Conservation (phyloP, 2,797 vertebrate species). For the Pachyuromys duprasi region DNA sequence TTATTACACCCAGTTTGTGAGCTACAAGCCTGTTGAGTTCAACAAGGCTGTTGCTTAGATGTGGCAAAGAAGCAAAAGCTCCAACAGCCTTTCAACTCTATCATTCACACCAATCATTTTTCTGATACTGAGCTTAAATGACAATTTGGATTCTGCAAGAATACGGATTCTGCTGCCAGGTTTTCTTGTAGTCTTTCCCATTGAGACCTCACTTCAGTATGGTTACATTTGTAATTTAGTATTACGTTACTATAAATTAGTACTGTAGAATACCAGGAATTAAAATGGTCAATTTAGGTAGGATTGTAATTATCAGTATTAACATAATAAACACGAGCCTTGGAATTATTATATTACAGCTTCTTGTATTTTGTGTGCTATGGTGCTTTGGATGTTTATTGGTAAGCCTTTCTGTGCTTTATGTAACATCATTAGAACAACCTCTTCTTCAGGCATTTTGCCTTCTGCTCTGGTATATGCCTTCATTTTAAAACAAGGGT, state of each 20-base stretch:
- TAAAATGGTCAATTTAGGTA: not conserved
- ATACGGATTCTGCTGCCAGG: not conserved
- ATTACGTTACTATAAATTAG: not conserved
- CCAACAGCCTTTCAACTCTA: not conserved
- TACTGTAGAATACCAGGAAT: not conserved
- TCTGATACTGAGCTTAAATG: not conserved
- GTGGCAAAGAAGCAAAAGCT: not conserved
- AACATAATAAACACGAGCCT: not conserved
- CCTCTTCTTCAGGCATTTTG: not conserved
- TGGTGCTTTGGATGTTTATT: not conserved
- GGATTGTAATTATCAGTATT: not conserved
- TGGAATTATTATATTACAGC: no score
- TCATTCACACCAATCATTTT: not conserved
- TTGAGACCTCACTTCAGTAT: not conserved
- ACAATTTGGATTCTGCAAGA: not conserved
- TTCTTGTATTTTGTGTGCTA: not conserved
- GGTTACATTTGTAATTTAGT: not conserved
- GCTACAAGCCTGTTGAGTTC: not conserved
- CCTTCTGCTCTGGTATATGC: not conserved
- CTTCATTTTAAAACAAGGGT: no score
- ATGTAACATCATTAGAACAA: not conserved
- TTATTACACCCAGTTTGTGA: not conserved
- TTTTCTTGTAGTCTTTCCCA: not conserved
- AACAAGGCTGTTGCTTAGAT: not conserved
- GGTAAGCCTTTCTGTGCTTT: not conserved